Conservation (phyloP, 1,140 invertebrate species). For the Chelonus insularis region DNA sequence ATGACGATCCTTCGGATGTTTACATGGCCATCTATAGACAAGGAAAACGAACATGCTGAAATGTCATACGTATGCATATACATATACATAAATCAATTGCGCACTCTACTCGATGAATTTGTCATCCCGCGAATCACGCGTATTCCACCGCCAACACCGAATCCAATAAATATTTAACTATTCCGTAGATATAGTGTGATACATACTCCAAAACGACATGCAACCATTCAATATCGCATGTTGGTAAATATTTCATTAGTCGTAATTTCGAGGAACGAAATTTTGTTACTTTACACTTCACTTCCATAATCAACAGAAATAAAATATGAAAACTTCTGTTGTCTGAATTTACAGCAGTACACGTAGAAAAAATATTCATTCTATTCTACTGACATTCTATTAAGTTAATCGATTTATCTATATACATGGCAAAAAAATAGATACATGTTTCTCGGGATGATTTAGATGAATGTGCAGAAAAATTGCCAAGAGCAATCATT, state of each 20-base stretch:
- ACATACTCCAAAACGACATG: conserved; percentile 4
- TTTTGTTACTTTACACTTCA: too few relatives aligned
- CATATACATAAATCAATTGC: conserved; percentile 32
- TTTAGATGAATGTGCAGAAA: too few relatives aligned
- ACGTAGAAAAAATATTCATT: too few relatives aligned
- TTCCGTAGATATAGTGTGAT: conserved; percentile 4
- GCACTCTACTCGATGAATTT: conserved; percentile 37
- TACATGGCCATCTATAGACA: neutral
- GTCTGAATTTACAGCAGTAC: too few relatives aligned
- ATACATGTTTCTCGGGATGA: too few relatives aligned
- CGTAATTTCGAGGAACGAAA: neutral
- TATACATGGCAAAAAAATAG: too few relatives aligned
- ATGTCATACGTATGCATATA: conserved; percentile 12
- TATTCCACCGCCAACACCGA: conserved; percentile 20
- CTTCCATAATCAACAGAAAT: too few relatives aligned
- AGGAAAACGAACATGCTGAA: neutral
- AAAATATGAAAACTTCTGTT: too few relatives aligned
- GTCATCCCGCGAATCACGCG: conserved; percentile 24
- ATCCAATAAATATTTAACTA: conserved; percentile 33
- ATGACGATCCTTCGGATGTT: neutral
- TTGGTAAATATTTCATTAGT: neutral
- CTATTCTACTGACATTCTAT: too few relatives aligned
- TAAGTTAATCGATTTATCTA: too few relatives aligned
- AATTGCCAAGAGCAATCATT: too few relatives aligned
- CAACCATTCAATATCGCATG: neutral